Base-by-base conservation (phyloP, 2,113 vertebrate species). In the Tonatia bakeri region DNA sequence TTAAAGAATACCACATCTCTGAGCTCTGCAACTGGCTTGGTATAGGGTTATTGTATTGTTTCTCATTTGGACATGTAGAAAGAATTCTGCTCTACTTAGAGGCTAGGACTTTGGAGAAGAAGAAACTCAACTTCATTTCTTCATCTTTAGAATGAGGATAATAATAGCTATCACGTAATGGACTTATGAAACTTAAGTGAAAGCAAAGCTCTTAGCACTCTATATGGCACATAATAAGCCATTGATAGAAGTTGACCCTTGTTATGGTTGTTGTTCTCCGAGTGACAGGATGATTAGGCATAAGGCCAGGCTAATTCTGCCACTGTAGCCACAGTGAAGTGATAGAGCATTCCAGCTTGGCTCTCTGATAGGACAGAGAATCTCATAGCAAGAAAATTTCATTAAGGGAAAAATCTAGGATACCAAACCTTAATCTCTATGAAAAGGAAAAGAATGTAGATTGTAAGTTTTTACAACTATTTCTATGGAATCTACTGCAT, bases 271-370 rank as follows among this genome's bases (percentile, higher is more conserved):
- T 88, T 87, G 79, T 56, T 77, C 64, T 94, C 40, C 92, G 72
- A 96, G 64, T 96, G 90, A 94, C 88, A 96, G 88, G 43, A 90
- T 84, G 85, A 69, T 94, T 92, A 95, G 69, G 64, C 77, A 80
- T 89, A 52, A 92, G 72, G 80, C 65, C 88, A 92, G 64, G 65
- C n/a, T 92, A 92, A 92, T 96, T 95, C 69, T 92, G 80, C 56
- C 80, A 92, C 87, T 94, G 31, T 84, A 84, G 43, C 64, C 75
- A 83, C 7, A 67, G 28, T 65, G 33, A 33, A 81, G 43, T 7
- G 36, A 90, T 43, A 89, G 43, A 69, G 59, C 19, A 82, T 88
- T 91, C 50, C 81, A 96, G 38, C 33, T 40, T 91, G 75, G 64
- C 43, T 96, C 90, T 94, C 22, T 70, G 77, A 33, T 81, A 85